phyloP scores from a whole-genome alignment of 2,797 vertebrate genomes.

The Sitta carolinensis region DNA sequence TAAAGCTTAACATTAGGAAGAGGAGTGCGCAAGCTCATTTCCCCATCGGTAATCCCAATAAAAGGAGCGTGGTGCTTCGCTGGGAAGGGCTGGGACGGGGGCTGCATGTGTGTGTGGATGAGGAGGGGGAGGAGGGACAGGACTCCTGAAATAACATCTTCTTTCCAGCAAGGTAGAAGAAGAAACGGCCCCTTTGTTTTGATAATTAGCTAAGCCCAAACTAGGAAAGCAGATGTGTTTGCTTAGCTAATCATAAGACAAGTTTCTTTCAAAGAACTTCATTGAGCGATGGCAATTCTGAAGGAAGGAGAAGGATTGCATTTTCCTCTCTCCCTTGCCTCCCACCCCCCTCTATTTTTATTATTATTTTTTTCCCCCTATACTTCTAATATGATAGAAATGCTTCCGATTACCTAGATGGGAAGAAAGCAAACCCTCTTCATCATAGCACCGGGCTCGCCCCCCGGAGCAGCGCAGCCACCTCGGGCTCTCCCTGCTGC shows the following conservation, averaged over 20 bases:
- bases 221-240: conserved; percentile 81
- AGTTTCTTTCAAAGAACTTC: conserved; percentile 74
- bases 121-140: not conserved
- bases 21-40: conserved; percentile 71
- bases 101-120: not conserved
- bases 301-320: not conserved
- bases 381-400: not conserved
- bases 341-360: not conserved
- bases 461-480: conserved; percentile 9
- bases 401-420: conserved; percentile 40
- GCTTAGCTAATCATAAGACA: conserved; percentile 79
- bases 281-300: conserved; percentile 44
- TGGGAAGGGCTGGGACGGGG: conserved; percentile 62
- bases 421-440: conserved; percentile 37
- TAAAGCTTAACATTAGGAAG: conserved; percentile 75
- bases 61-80: conserved; percentile 69
- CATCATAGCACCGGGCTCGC: not conserved
- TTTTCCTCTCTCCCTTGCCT: not conserved
- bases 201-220: conserved; percentile 78
- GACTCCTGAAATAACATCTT: conserved; percentile 78
- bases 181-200: conserved; percentile 75
- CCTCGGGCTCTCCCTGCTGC: conserved; percentile 3
- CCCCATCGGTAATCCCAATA: conserved; percentile 77
- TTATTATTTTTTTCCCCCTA: not conserved
- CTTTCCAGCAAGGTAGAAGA: conserved; percentile 75